Evolutionary conservation across 1,140 invertebrate genomes (phyloP), one percentile per base, ranked within the genome.

Genomic region (Augochlora pura): DNA sequence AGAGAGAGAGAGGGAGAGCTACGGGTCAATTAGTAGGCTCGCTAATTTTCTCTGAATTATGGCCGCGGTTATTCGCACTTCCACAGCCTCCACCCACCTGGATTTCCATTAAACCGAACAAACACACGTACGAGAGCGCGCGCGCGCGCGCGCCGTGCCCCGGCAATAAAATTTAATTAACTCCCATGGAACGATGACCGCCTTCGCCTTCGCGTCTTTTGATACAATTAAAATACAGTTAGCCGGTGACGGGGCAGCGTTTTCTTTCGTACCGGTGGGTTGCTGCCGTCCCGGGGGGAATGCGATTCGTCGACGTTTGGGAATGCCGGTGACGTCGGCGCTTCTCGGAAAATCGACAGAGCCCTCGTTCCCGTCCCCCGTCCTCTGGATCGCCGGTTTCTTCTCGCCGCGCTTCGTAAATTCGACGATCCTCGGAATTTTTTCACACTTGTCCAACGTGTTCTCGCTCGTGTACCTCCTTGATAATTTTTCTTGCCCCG

Each of bases 161-260:
- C 6, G 64, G 73, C 39, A 23, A 76, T 76, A 66, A 68, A 76
- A 68, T 76, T 76, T 57, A 76, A 76, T 76, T 68, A 76, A 76
- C 63, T 59, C 27, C 54, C 64, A 49, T 1, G 12, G 18, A 23
- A 16, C 25, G 60, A 73, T 64, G 42, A 52, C 60, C 42, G 42
- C 6, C 23, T 63, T 46, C 18, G 59, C 23, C 14, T 10, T 23
- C 2, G 21, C 9, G 62, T 74, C 62, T 74, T 74, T 65, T 21
- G 62, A 65, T 54, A 65, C 46, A 25, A 64, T 74, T 74, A 52
- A 65, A 65, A 65, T 64, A 65, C 71, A 74, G 71, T 65, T 74
- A 74, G 10, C 46, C 42, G 46, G 7, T 16, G n/a, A 39, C n/a
- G 46, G 32, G 1, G 38, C 2, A 65, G 63, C 63, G 38, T 42